Evolutionary conservation across 2,113 vertebrate species (phyloP).

Genomic region (Mirza zaza): DNA sequence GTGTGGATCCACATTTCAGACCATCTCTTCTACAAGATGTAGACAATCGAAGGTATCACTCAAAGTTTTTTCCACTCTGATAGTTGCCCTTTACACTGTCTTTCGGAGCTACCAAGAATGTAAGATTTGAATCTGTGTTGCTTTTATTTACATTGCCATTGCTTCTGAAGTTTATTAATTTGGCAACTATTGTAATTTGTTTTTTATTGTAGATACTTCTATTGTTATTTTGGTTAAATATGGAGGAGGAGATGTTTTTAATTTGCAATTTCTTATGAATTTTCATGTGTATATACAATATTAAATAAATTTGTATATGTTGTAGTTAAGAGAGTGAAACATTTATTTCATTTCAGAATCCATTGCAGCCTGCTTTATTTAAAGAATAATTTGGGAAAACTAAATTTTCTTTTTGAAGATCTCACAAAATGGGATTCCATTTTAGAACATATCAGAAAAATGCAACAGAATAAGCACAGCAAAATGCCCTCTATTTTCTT

Average conservation of each 20-base stretch:
- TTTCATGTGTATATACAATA: not conserved
- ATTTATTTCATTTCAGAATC: conserved; percentile 25
- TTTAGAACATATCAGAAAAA: conserved; percentile 57
- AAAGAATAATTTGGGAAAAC: conserved; percentile 15
- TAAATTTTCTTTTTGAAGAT: conserved; percentile 7
- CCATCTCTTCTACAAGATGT: not conserved
- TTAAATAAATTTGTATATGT: conserved; percentile 5
- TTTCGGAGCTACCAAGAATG: not conserved
- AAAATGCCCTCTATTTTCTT: conserved; percentile 44
- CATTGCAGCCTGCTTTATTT: not conserved
- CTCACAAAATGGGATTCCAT: conserved; percentile 34
- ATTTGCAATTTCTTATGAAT: not conserved
- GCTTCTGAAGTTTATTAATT: not conserved
- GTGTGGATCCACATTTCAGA: not conserved
- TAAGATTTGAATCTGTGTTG: not conserved
- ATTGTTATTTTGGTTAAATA: not conserved
- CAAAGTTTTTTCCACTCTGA: not conserved
- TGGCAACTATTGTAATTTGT: not conserved
- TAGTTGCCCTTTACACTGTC: not conserved
- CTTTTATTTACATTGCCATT: not conserved
- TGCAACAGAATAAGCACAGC: conserved; percentile 21
- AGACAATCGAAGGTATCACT: not conserved
- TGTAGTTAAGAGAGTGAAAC: not conserved
- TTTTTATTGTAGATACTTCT: not conserved
- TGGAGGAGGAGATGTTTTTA: not conserved